These are phyloP conservation scores for Drosophila repleta DNA, from an alignment of 1,140 invertebrate genomes.

Conservation along the genomic window DNA sequence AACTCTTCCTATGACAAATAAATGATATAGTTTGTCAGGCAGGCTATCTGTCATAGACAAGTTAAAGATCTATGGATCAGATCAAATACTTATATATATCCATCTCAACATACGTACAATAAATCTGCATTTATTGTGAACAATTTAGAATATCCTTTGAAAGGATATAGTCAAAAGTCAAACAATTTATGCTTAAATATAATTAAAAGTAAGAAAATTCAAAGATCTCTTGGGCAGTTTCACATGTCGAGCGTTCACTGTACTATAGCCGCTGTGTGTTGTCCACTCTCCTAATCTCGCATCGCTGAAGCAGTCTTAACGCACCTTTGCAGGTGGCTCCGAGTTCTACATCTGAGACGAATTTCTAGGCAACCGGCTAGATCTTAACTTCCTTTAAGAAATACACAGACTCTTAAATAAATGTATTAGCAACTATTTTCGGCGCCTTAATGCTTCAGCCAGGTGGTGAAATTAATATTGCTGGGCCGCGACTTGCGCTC, in stretches of 20 bases:
- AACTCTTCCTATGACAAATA: too few species aligned
- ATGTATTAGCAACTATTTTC: constrained; percentile 14
- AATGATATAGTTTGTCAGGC: too few species aligned
- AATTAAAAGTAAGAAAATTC: background rate
- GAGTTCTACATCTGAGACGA: constrained; percentile 71
- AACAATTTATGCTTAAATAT: background rate
- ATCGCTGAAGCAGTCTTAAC: constrained; percentile 8
- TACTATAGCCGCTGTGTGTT: constrained; percentile 48
- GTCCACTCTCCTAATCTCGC: constrained; percentile 18
- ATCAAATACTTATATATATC: too few species aligned
- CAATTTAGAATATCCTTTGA: too few species aligned
- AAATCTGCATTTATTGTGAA: too few species aligned
- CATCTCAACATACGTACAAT: too few species aligned
- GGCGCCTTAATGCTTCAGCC: constrained; percentile 63
- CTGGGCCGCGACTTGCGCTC: constrained; percentile 78
- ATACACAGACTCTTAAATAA: constrained; percentile 9
- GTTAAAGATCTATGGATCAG: too few species aligned
- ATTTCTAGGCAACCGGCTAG: background rate
- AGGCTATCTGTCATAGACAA: too few species aligned
- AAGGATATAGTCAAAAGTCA: background rate
- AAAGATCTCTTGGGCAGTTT: background rate
- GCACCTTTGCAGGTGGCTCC: constrained; percentile 68
- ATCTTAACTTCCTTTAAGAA: constrained; percentile 1
- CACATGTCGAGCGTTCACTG: constrained; percentile 10
- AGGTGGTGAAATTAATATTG: constrained; percentile 76